A percentile compares a stretch with the other conserved stretches of the same genome.
These are phyloP conservation scores for Drosophila rhopaloa DNA, from an alignment of 1,140 invertebrate species.

Conservation along the genomic window DNA sequence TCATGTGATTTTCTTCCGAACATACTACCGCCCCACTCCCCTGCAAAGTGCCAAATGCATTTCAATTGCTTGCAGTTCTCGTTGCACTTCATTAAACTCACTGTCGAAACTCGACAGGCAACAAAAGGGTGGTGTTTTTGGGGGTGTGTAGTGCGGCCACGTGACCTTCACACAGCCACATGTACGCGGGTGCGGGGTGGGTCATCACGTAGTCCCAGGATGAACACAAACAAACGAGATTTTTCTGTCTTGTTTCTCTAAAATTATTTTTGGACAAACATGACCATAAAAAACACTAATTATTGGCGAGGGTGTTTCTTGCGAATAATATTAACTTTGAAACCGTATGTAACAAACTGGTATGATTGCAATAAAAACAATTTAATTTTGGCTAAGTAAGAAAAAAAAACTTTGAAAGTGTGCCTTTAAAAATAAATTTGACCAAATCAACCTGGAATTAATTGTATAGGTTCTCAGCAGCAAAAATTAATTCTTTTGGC, in stretches of 20 bases:
- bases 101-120: conserved; percentile 59
- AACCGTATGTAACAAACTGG: too few species aligned
- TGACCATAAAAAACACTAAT: too few species aligned
- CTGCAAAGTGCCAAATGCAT: conserved; percentile 52
- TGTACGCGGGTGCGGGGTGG: not conserved
- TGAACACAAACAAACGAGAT: conserved; percentile 12
- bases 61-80: conserved; percentile 72
- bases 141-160: conserved; percentile 42
- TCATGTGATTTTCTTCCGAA: not conserved
- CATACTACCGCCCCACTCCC: not conserved
- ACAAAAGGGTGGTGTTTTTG: conserved; percentile 6
- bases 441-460: too few species aligned
- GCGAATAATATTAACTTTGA: too few species aligned
- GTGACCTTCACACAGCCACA: conserved; percentile 65
- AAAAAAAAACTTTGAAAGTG: too few species aligned
- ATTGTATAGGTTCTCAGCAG: too few species aligned
- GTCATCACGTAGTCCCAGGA: conserved; percentile 56
- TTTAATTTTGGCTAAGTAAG: too few species aligned
- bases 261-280: not conserved
- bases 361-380: too few species aligned
- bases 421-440: too few species aligned
- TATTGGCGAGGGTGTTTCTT: too few species aligned
- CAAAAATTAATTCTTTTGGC: too few species aligned
- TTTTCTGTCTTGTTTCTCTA: not conserved
- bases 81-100: conserved; percentile 80